Conservation (phyloP, 2,113 vertebrate genomes). For the Pygoscelis antarcticus region DNA sequence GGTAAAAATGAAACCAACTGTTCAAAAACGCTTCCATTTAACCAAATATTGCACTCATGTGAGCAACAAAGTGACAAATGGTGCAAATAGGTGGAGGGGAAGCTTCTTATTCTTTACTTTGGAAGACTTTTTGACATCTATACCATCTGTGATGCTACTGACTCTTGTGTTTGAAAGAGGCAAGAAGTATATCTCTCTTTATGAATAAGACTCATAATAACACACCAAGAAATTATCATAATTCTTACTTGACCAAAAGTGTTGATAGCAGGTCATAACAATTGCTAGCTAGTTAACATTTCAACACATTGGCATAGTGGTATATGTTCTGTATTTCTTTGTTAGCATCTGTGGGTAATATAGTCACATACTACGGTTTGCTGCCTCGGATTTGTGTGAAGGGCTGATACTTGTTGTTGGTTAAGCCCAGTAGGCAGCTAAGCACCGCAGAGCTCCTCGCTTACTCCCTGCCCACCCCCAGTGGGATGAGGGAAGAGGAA, state of each 20-base stretch:
- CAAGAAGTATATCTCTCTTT: background rate
- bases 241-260: background rate
- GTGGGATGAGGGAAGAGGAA: background rate
- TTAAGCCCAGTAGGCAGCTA: background rate
- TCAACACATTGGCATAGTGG: background rate
- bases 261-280: background rate
- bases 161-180: background rate
- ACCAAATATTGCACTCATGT: background rate
- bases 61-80: background rate
- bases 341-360: background rate
- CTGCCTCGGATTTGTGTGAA: background rate
- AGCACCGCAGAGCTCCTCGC: background rate
- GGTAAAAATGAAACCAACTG: background rate
- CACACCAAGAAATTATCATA: background rate
- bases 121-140: background rate
- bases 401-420: background rate
- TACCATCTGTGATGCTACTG: background rate
- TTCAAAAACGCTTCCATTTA: background rate
- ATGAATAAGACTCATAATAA: background rate
- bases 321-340: background rate
- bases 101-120: background rate
- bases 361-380: background rate
- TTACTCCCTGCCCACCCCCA: fast-evolving
- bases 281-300: background rate
- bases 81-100: background rate